Evolutionary conservation across 2,797 vertebrate genomes (phyloP).

Genomic region (Kryptopterus vitreolus): DNA sequence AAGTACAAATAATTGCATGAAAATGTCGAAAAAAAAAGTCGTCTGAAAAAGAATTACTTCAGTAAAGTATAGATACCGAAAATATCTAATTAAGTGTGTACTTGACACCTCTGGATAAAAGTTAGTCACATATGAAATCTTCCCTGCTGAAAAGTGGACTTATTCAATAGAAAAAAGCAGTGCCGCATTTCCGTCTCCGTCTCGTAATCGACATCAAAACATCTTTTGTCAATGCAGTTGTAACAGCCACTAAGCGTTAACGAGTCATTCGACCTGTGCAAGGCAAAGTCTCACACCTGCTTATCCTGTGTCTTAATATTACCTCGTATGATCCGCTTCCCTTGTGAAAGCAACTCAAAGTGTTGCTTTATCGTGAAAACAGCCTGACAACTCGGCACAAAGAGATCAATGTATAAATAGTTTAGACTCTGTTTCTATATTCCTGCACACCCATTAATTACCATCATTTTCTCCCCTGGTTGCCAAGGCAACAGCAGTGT

Average conservation of each 20-base stretch:
- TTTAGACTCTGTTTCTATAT: slow-evolving; percentile 33
- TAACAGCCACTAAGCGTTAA: neutral
- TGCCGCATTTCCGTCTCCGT: neutral
- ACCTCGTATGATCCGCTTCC: neutral
- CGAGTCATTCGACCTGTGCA: neutral
- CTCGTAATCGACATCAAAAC: slow-evolving; percentile 7
- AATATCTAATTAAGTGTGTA: too few species aligned
- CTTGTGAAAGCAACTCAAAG: neutral
- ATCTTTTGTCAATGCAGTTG: neutral
- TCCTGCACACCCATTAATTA: slow-evolving; percentile 52
- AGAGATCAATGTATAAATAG: slow-evolving; percentile 42
- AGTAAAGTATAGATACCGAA: too few species aligned
- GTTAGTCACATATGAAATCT: too few species aligned
- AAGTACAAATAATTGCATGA: too few species aligned
- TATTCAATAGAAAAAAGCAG: neutral
- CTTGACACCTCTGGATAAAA: too few species aligned
- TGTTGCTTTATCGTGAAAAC: slow-evolving; percentile 12
- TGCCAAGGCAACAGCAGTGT: slow-evolving; percentile 50
- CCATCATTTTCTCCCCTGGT: slow-evolving; percentile 50
- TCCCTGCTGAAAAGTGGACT: neutral
- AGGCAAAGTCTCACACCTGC: neutral
- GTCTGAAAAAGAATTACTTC: too few species aligned
- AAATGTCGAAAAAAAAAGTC: too few species aligned
- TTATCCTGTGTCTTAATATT: neutral
- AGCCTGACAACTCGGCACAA: slow-evolving; percentile 9